Conservation (phyloP, 2,888 invertebrate genomes). For the Hemicrepidius hirtus region DNA sequence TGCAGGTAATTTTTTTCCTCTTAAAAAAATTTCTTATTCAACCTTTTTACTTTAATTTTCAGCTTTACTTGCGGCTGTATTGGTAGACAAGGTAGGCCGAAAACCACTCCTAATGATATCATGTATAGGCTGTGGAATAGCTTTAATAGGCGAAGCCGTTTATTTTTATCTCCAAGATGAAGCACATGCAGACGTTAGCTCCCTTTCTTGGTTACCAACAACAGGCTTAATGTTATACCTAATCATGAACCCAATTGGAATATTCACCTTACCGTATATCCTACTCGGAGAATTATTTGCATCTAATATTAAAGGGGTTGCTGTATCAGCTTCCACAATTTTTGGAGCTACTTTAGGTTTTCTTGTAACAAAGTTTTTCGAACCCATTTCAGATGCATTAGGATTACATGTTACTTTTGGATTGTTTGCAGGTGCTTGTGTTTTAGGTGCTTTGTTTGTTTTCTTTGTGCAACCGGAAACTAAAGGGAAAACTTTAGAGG, state of each 20-base stretch:
- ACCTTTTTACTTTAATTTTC: conserved; percentile 18
- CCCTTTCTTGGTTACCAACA: conserved; percentile 74
- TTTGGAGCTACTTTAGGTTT: conserved; percentile 76
- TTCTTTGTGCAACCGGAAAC: conserved; percentile 78
- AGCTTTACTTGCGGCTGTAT: conserved; percentile 40
- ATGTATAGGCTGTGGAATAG: conserved; percentile 74
- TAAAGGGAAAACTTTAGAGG: conserved; percentile 77
- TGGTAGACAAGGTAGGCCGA: conserved; percentile 75
- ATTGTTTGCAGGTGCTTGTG: conserved; percentile 75
- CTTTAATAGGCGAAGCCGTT: conserved; percentile 73
- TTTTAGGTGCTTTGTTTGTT: conserved; percentile 76
- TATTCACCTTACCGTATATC: conserved; percentile 78
- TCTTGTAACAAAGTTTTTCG: conserved; percentile 76
- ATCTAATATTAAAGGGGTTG: conserved; percentile 77
- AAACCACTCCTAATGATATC: conserved; percentile 75
- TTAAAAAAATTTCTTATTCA: background rate
- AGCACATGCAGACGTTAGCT: conserved; percentile 67
- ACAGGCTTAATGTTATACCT: conserved; percentile 76
- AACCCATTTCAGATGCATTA: conserved; percentile 74
- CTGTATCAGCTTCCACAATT: conserved; percentile 76
- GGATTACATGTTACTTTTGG: conserved; percentile 78
- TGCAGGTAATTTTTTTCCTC: conserved; percentile 69
- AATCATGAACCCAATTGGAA: conserved; percentile 76
- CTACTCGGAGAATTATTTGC: conserved; percentile 80
- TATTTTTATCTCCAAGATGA: conserved; percentile 75